Base-by-base conservation (phyloP, 2,797 vertebrate species). In the Pangasius krempfi region DNA sequence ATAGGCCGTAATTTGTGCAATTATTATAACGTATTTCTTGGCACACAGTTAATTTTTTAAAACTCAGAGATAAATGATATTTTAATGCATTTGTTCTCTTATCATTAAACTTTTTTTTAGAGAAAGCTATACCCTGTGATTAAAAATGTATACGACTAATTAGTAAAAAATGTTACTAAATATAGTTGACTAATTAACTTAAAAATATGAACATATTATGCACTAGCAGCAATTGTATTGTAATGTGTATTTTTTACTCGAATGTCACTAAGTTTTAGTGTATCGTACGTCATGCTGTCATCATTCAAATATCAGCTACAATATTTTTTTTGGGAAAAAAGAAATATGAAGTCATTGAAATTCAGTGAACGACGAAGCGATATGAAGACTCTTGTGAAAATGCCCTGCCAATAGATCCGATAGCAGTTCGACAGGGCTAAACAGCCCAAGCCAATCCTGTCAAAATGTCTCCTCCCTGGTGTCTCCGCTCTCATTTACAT, bases 381-480 rank as follows among this genome's bases (percentile, higher is more conserved):
- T 89, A 91, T 89, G 88, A 89, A 91, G 88, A 90, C 91, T 90
- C 90, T 88, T 90, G 90, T 88, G 91, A 92, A 92, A 91, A 89
- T 56, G 85, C 91, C 89, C 88, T 89, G 89, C 91, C 90, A 91
- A 88, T 88, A 88, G 84, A 92, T 88, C 91, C 87, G 88, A 92
- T 91, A 89, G 90, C 89, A 87, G 91, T 91, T 92, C 90, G 92
- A 89, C 88, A 90, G 91, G 91, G 88, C 91, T 89, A 92, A 91
- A 88, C 90, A 91, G 89, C 87, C 89, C 91, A 91, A 91, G 91
- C 90, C 91, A 92, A 92, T 89, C 90, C 90, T 91, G 90, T 92
- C 92, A 90, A 91, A 91, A 92, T 92, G 89, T 91, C 91, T 92
- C 91, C 90, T 92, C 92, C 90, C 91, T 91, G 88, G 91, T 92